A percentile compares a stretch with the other conserved stretches of the same genome.
Conservation (phyloP, 2,797 vertebrate species). For the Coregonus sp. region DNA sequence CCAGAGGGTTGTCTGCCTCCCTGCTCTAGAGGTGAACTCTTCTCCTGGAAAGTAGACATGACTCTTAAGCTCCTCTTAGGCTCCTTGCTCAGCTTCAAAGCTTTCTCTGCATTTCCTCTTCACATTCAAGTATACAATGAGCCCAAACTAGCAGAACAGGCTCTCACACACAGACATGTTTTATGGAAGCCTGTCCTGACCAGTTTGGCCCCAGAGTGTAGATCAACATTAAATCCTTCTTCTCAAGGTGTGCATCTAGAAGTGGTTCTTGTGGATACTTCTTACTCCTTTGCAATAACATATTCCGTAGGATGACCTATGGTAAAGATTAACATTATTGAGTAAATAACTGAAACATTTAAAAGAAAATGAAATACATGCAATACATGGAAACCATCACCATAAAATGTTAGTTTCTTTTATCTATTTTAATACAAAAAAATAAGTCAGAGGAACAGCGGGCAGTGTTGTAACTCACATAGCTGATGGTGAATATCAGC, state of each 20-base stretch:
- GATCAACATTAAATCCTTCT: constrained; percentile 57
- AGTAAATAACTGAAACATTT: neutral
- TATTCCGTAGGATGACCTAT: constrained; percentile 55
- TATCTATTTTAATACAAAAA: neutral
- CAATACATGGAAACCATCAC: neutral
- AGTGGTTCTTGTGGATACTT: constrained; percentile 25
- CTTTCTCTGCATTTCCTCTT: neutral
- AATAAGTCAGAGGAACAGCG: neutral
- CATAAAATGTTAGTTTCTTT: neutral
- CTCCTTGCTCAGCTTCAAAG: neutral
- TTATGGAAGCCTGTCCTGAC: neutral
- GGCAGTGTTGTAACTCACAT: constrained; percentile 64
- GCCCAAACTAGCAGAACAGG: neutral
- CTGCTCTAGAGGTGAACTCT: neutral
- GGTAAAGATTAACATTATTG: neutral
- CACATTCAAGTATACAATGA: neutral
- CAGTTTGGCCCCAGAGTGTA: constrained; percentile 52
- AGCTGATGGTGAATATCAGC: constrained; percentile 52
- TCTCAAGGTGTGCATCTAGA: constrained; percentile 42
- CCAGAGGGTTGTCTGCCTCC: neutral
- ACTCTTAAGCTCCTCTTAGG: neutral
- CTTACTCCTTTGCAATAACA: constrained; percentile 33
- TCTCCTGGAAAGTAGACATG: neutral
- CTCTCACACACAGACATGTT: constrained; percentile 42
- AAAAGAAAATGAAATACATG: neutral